A percentile compares a stretch with the other conserved stretches of the same genome.
These are phyloP conservation scores for Cyaniris semiargus DNA, from an alignment of 2,888 invertebrate species.

Conservation along the genomic window DNA sequence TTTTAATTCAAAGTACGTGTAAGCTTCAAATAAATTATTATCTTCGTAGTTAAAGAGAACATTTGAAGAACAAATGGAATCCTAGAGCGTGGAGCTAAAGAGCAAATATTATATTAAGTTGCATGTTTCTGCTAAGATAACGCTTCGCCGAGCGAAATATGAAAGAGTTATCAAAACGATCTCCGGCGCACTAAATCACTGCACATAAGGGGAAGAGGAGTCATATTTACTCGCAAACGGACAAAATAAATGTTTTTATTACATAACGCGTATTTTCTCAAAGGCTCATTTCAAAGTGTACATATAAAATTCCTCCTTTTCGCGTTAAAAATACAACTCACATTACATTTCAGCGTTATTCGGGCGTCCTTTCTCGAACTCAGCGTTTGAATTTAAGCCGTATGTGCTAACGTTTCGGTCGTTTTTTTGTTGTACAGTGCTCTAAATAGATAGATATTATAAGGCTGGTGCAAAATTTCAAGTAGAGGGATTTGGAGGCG, in stretches of 20 bases:
- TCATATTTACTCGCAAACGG: constrained; percentile 77
- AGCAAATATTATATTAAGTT: constrained; percentile 58
- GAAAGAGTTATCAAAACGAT: constrained; percentile 79
- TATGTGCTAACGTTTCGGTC: constrained; percentile 36
- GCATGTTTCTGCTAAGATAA: constrained; percentile 75
- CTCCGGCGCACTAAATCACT: constrained; percentile 78
- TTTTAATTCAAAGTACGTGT: not conserved
- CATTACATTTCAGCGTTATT: constrained; percentile 46
- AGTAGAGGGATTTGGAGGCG: constrained; percentile 74
- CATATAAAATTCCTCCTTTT: constrained; percentile 48
- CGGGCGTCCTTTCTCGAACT: constrained; percentile 40
- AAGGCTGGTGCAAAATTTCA: constrained; percentile 76
- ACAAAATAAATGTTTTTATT: constrained; percentile 80
- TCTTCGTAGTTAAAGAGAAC: constrained; percentile 28
- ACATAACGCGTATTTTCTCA: constrained; percentile 78
- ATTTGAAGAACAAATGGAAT: constrained; percentile 46
- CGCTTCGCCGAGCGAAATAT: constrained; percentile 73
- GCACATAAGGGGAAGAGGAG: constrained; percentile 76
- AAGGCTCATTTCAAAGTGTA: constrained; percentile 56
- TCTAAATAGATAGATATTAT: constrained; percentile 55
- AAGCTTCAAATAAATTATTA: constrained; percentile 26
- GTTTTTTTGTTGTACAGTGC: constrained; percentile 51
- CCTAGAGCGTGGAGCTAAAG: constrained; percentile 52
- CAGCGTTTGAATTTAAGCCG: constrained; percentile 47
- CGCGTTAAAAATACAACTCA: constrained; percentile 45